Base-by-base conservation (phyloP, 2,888 invertebrate genomes). In the Leptopilina syphax region DNA sequence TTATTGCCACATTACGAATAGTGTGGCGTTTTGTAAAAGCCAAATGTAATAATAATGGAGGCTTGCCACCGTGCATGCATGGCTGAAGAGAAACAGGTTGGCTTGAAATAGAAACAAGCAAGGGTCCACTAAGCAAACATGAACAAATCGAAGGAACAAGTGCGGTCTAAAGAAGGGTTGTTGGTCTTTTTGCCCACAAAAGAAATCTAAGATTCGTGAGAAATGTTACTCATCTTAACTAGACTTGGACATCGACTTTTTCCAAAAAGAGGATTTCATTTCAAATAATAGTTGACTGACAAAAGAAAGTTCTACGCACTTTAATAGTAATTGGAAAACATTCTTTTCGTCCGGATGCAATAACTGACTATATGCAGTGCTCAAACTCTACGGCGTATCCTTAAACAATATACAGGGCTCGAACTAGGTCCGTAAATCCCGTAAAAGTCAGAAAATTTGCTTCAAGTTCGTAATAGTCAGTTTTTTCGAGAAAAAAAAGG, bases 181-280 rank as follows among this genome's bases (percentile, higher is more conserved):
- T 34, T 34, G 57, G n/a, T 44, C 27, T 66, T 13, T 54, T 27
- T 57, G 12, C 5, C 13, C 24, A 50, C 8, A 1, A 44, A 24
- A 54, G 85, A 80, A 81, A 84, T 77, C 68, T 78, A 80, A 84
- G 84, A 85, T 79, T 82, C 83, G 85, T 84, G 83, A 84, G 85
- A 85, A 83, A 63, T 44, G 5, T 67, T 67, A 8, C n/a, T 18
- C 41, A 8, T 44, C 67, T 47, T 41, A 1, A 41, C 66, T 9
- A 47, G 41, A 66, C 41, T 66, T 41, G 13, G 27, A 66, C 13
- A 44, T 13, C 8, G 34, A 34, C 34, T 34, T 34, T 34, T 34
- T 34, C 4, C 4, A 3, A 2, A 34, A 34, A 34, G 34, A 34
- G 34, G 34, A 34, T 34, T 34, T 34, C 2, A 34, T 34, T 34